Conservation (phyloP, 2,888 invertebrate genomes). For the Nebria salina region DNA sequence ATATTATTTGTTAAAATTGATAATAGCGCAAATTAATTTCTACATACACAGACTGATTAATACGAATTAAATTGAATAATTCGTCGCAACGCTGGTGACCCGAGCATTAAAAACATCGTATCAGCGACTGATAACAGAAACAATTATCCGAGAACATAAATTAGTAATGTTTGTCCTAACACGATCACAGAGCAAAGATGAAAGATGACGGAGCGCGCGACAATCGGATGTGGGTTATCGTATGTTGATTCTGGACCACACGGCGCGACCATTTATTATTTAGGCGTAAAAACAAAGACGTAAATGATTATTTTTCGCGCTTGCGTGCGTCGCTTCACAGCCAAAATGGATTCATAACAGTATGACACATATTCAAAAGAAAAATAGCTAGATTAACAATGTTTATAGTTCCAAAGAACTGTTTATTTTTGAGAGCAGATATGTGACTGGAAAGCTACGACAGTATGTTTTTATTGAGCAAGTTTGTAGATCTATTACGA, state of each 20-base stretch:
- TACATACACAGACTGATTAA: constrained; percentile 33
- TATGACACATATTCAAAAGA: not conserved
- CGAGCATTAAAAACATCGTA: constrained; percentile 26
- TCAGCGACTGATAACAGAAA: constrained; percentile 28
- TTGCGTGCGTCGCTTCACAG: not conserved
- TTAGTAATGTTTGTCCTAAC: constrained; percentile 15
- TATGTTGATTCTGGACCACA: constrained; percentile 9
- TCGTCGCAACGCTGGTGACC: constrained; percentile 31
- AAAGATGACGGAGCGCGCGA: constrained; percentile 11
- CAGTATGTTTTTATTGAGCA: too few relatives aligned
- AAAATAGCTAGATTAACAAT: not conserved
- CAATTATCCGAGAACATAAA: constrained; percentile 44
- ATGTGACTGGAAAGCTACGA: too few relatives aligned
- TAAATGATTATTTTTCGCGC: not conserved
- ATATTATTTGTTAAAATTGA: constrained; percentile 2
- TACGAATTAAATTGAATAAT: constrained; percentile 43
- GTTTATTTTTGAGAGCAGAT: too few relatives aligned
- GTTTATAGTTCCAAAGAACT: too few relatives aligned
- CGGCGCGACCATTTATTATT: constrained; percentile 5
- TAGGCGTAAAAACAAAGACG: constrained; percentile 34
- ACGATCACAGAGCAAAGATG: constrained; percentile 22
- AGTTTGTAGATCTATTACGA: too few relatives aligned
- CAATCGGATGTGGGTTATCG: constrained; percentile 14
- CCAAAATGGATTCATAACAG: not conserved
- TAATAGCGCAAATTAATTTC: constrained; percentile 38